Evolutionary conservation across 2,113 vertebrate species (phyloP), one percentile per base, ranked within the genome.

Genomic region (Otus sunia): DNA sequence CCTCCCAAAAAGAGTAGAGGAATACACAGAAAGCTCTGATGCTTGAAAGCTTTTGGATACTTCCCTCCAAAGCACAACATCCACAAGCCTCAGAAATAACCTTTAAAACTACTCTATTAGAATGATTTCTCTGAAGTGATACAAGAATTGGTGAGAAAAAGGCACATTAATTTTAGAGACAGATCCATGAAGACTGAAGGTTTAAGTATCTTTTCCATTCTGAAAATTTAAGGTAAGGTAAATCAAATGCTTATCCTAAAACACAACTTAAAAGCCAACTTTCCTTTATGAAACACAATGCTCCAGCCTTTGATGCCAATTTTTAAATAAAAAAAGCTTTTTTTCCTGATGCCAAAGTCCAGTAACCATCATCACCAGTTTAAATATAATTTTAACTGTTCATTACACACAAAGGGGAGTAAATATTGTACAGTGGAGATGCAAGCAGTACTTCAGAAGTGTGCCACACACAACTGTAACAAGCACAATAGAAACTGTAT

Each of bases 311-410:
- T 43, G 26, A 10, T 72, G 64, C 22, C 59, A 5, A 16, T 81
- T 72, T 59, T 60, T 8, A 88, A 91, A 69, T 32, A 20, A 73
- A 79, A 49, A 56, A 18, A 13, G 15, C 25, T 45, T 86, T 94
- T 95, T 82, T 85, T 73, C 88, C 66, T 89, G 41, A 92, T 95
- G 86, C 73, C 79, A 60, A 94, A 96, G 86, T 56, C 73, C 92
- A 88, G 62, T 69, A 92, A 73, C 62, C 53, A 85, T 68, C 76
- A 91, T 29, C 66, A 78, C 29, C 73, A 92, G 58, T 89, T 93
- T 75, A 71, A 73, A 23, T 59, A 26, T 27, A 56, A 20, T 27
- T 62, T 52, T 93, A 89, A 76, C 22, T 50, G 62, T 64, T 75
- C 19, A 11, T 16, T 56, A 26, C 53, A 89, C 29, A 73, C 36